Base-by-base conservation (phyloP, 2,113 vertebrate genomes). In the Tupaia chinensis region DNA sequence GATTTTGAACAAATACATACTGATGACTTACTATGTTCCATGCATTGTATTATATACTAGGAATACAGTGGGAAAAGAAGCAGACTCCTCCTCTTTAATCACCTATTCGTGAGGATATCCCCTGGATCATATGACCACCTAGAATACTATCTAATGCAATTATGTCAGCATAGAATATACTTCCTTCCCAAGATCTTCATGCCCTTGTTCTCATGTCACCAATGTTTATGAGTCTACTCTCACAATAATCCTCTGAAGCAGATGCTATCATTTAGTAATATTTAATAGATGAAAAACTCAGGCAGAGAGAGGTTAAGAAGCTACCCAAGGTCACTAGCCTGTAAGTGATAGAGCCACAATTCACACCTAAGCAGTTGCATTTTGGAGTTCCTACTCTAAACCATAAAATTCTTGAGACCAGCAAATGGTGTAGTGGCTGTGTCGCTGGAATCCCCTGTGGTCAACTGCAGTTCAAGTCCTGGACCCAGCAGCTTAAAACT, bases 81-180 rank as follows among this genome's bases (percentile, higher is more conserved):
- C 4, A 88, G 60, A 63, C 19, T 29, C 53, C 29, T 78, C 58
- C 14, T 68, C 63, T 84, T 56, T 70, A 60, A 25, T 72, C 77
- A 90, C 23, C 27, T 80, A 56, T 85, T 84, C 61, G 79, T 74
- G 58, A 95, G 19, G 60, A 54, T 29, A 60, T 61, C 29, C 16
- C 27, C 58, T 86, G 58, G 68, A 77, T 66, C 56, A 76, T 61
- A 82, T 9, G 56, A 76, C 11, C 66, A 91, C 34, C n/a, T 53
- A 81, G 77, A 95, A 69, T 27, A 87, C 56, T 27, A 69, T 80
- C 80, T 87, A 95, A 86, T 23, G 77, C 56, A 96, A 84, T 53
- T 29, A 80, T 23, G n/a, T 19, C 53, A 72, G 15, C 73, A 95
- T 1, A 92, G 76, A 61, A 87, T 29, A 85, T 2, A 29, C 70